Conservation (phyloP, 2,113 vertebrate species). For the Apodemus speciosus region DNA sequence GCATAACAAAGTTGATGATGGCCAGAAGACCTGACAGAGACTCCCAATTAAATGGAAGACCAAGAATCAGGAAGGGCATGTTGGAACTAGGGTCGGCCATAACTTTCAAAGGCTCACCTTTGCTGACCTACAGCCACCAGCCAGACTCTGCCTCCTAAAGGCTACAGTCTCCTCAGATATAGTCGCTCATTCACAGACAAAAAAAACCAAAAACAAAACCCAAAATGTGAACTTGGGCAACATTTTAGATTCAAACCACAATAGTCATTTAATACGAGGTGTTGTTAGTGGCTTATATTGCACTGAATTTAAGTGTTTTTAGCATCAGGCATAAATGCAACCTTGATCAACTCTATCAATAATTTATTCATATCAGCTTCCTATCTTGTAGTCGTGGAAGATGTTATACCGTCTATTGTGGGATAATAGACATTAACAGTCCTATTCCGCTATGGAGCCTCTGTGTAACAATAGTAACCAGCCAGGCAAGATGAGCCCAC, state of each 20-base stretch:
- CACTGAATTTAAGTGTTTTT: background rate
- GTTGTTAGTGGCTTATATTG: background rate
- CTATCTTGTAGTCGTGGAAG: background rate
- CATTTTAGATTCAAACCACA: background rate
- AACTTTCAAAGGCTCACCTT: background rate
- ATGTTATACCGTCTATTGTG: no score
- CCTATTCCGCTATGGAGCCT: background rate
- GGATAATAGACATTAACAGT: background rate
- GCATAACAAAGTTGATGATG: background rate
- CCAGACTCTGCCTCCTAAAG: background rate
- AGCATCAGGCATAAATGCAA: background rate
- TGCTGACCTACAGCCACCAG: background rate
- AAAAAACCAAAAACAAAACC: background rate
- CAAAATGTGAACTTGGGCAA: background rate
- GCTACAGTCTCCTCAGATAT: background rate
- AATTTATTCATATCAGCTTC: background rate
- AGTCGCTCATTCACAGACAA: background rate
- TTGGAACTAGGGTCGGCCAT: no score
- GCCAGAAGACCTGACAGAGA: background rate
- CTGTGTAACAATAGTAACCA: background rate
- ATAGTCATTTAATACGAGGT: background rate
- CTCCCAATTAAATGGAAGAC: background rate
- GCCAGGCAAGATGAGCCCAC: background rate
- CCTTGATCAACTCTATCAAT: background rate
- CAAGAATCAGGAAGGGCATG: background rate